Evolutionary conservation across 2,888 invertebrate genomes (phyloP).

Genomic region (Ceraclea dissimilis): DNA sequence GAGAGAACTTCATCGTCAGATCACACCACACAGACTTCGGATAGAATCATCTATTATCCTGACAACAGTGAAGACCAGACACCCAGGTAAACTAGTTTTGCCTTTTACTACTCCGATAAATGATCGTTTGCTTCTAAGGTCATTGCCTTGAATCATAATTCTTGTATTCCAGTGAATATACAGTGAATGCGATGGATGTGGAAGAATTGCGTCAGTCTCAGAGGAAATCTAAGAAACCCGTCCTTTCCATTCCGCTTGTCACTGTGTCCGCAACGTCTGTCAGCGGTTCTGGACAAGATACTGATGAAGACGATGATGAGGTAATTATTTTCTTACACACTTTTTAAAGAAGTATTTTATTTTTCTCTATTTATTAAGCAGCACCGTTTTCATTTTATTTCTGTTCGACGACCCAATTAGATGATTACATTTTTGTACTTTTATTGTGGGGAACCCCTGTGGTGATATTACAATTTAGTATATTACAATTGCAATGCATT

Average conservation of each 20-base stretch:
- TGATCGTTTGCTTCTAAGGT: not conserved
- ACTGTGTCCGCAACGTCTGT: constrained; percentile 42
- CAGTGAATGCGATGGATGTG: constrained; percentile 82
- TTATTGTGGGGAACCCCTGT: no score
- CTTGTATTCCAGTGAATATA: constrained; percentile 59
- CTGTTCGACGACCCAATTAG: not conserved
- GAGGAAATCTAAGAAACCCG: constrained; percentile 54
- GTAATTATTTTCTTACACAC: constrained; percentile 30
- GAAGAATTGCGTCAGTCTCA: constrained; percentile 74
- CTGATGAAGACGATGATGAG: constrained; percentile 66
- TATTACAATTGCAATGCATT: not conserved
- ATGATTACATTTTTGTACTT: not conserved
- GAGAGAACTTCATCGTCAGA: constrained; percentile 71
- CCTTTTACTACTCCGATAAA: no score
- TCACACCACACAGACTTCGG: constrained; percentile 40
- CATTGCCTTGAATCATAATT: not conserved
- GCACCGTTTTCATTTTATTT: no score
- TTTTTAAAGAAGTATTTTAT: no score
- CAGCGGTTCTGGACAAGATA: constrained; percentile 51
- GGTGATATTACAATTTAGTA: not conserved
- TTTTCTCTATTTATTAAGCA: no score
- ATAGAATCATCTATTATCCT: constrained; percentile 63
- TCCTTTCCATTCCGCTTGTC: constrained; percentile 35
- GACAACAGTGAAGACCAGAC: constrained; percentile 54
- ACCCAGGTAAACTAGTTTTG: constrained; percentile 36